Base-by-base conservation (phyloP, 2,888 invertebrate species). In the Zeuzera pyrina region DNA sequence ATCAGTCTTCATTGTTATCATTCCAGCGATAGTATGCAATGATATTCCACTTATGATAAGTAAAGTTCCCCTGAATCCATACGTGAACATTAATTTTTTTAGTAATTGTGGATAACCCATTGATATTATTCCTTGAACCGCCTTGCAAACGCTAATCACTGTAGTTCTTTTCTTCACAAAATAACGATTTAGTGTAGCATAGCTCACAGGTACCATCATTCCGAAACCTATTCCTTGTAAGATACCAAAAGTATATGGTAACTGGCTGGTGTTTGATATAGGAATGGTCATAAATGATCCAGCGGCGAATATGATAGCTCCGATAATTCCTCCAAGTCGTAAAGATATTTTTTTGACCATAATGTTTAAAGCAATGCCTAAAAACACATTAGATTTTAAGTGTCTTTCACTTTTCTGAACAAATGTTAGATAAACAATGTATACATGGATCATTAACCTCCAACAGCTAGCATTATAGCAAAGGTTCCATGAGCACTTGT, bases 201-300 rank as follows among this genome's bases (percentile, higher is more conserved):
- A 88, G 21, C 85, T 84, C 1, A 89, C 84, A 2, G 89, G 88
- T 12, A 88, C 76, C 67, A 89, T 84, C 39, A 90, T 70, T 4
- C 90, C 90, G 30, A 88, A 84, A 3, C 89, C 90, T 11, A 88
- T 59, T 44, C 87, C 87, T 72, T 87, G 86, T 3, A 87, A 49
- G 1, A 85, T 48, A 25, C 87, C 86, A 56, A 85, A 88, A 2
- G 86, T 81, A 1, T 87, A 40, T 1, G 87, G 79, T 39, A 89
- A 62, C 46, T 88, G 86, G 36, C 72, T 73, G 8, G 86, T 74
- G 43, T 77, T 86, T 0, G 76, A 71, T 25, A 87, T 85, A 29
- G 86, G 79, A 15, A 87, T 77, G 0, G 85, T 76, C 15, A 74
- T 49, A 23, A 88, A 68, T 13, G 87, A 84, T 30, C 89, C 87